These are phyloP conservation scores for Tinamus guttatus DNA, from an alignment of 2,113 vertebrate species.

Conservation along the genomic window DNA sequence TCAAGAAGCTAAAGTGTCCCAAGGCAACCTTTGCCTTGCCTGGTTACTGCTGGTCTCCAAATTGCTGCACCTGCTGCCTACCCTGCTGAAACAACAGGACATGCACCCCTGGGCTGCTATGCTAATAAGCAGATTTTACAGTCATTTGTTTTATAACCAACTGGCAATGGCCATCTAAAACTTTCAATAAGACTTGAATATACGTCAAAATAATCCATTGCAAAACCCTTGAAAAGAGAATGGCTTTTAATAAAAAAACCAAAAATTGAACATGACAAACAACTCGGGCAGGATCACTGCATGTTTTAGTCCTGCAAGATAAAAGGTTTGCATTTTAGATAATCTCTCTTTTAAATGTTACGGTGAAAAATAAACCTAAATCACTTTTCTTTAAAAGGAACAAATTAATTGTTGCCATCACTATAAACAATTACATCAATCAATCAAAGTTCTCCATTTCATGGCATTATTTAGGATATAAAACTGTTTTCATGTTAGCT, in stretches of 20 bases:
- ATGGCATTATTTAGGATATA: slow-evolving; percentile 74
- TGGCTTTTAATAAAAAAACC: neutral
- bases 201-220: neutral
- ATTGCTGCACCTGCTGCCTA: neutral
- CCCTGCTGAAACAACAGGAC: neutral
- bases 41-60: neutral
- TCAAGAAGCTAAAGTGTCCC: neutral
- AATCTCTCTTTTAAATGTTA: slow-evolving; percentile 51
- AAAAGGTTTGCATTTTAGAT: slow-evolving; percentile 45
- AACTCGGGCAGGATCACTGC: neutral
- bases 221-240: neutral
- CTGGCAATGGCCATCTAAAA: neutral
- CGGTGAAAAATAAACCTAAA: slow-evolving; percentile 54
- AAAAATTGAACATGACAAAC: neutral
- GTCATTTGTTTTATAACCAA: slow-evolving; percentile 5
- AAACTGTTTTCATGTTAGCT: slow-evolving; percentile 66
- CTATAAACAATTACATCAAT: slow-evolving; percentile 83
- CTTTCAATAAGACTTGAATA: neutral
- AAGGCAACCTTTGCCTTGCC: neutral
- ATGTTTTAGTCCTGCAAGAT: neutral
- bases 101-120: neutral
- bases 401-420: slow-evolving; percentile 76
- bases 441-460: slow-evolving; percentile 78
- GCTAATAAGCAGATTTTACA: neutral
- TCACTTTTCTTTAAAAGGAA: slow-evolving; percentile 75